A percentile compares a stretch with the other conserved stretches of the same genome.
phyloP scores from a whole-genome alignment of 2,797 vertebrate genomes.

The Gobionotothen gibberifrons region DNA sequence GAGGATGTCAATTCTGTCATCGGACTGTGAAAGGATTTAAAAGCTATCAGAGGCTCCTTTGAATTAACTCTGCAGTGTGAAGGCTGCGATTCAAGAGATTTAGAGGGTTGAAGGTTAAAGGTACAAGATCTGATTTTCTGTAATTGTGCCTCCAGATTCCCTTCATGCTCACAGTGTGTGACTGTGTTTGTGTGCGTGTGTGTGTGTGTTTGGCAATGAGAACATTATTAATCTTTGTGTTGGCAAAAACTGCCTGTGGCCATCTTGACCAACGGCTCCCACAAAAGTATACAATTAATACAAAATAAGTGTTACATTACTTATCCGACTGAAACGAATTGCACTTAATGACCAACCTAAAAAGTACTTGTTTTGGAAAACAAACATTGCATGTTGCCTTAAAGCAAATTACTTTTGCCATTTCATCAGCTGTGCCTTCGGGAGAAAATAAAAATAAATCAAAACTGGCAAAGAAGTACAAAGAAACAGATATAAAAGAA shows the following conservation, averaged over 20 bases:
- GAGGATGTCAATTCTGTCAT: conserved; percentile 26
- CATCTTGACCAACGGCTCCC: conserved; percentile 1
- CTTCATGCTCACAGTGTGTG: not conserved
- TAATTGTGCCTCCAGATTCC: not conserved
- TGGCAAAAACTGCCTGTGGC: conserved; percentile 26
- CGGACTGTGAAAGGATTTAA: conserved; percentile 8
- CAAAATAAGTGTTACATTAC: conserved; percentile 24
- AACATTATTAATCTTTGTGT: conserved; percentile 40
- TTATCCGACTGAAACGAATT: conserved; percentile 21
- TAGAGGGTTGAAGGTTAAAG: not conserved
- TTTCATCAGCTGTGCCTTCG: conserved; percentile 46
- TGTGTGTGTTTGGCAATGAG: too few relatives aligned
- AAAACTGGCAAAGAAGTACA: conserved; percentile 17
- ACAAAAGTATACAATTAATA: conserved; percentile 21
- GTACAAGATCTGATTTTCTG: not conserved
- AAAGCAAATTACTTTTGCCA: conserved; percentile 13
- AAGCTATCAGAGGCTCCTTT: conserved; percentile 26
- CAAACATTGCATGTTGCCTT: conserved; percentile 21
- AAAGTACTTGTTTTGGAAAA: not conserved
- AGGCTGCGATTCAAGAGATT: conserved; percentile 3
- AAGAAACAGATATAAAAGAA: conserved; percentile 29
- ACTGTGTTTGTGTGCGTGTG: not conserved
- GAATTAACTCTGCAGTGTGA: conserved; percentile 16
- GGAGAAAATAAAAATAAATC: not conserved
- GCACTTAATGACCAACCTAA: conserved; percentile 9